phyloP scores from a whole-genome alignment of 1,140 invertebrate species.

The Goniozus legneri region DNA sequence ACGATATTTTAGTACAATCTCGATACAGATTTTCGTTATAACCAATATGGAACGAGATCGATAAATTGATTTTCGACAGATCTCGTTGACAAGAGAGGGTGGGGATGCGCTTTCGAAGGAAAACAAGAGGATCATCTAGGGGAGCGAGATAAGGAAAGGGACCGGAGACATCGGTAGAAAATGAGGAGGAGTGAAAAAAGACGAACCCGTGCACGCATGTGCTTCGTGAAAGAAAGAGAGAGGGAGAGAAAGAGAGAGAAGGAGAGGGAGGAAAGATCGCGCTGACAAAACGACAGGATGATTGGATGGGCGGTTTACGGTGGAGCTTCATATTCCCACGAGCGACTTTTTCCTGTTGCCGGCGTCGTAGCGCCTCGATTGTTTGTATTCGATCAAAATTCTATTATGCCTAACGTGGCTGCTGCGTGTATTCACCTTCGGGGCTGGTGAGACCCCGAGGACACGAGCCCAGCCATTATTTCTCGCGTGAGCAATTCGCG shows the following conservation, averaged over 20 bases:
- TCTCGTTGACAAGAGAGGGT: too few species aligned
- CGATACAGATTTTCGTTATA: too few species aligned
- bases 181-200: too few species aligned
- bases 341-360: conserved; percentile 29
- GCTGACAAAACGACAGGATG: conserved; percentile 19
- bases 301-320: conserved; percentile 27
- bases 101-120: conserved; percentile 1
- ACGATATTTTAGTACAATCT: too few species aligned
- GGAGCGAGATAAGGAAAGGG: not conserved
- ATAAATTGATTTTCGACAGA: too few species aligned
- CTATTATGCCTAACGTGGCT: conserved; percentile 35
- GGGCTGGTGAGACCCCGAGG: too few species aligned
- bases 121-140: conserved; percentile 5
- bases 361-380: conserved; percentile 27
- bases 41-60: too few species aligned
- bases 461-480: too few species aligned
- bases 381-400: conserved; percentile 37
- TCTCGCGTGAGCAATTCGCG: too few species aligned
- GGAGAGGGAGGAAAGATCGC: conserved; percentile 16
- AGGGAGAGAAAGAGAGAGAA: conserved; percentile 9
- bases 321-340: conserved; percentile 29
- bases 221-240: conserved; percentile 12
- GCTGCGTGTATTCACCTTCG: too few species aligned
- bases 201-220: too few species aligned
- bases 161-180: too few species aligned